Evolutionary conservation across 2,888 invertebrate genomes (phyloP).

Genomic region (Drosophila prostipennis): DNA sequence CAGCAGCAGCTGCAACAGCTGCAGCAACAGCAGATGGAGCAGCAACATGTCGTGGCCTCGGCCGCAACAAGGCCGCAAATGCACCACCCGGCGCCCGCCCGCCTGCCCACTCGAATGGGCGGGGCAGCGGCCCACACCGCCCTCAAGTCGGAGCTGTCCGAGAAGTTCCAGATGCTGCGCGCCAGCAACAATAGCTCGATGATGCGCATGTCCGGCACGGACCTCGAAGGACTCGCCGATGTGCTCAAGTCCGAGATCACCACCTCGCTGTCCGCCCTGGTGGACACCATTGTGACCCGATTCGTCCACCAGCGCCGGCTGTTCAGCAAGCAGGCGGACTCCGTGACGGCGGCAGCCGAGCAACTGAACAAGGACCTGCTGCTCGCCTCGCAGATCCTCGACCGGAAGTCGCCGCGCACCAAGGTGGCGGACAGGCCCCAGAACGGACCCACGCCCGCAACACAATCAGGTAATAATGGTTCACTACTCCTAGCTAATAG

Average conservation of each 20-base stretch:
- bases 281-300: constrained; percentile 94
- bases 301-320: constrained; percentile 92
- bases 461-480: constrained; percentile 84
- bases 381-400: constrained; percentile 92
- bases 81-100: constrained; percentile 77
- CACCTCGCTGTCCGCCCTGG: constrained; percentile 91
- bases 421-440: constrained; percentile 83
- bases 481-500: constrained; percentile 83
- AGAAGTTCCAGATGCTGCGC: constrained; percentile 91
- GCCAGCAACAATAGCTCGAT: constrained; percentile 88
- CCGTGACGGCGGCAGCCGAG: constrained; percentile 91
- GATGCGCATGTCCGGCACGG: constrained; percentile 89
- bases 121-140: constrained; percentile 81
- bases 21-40: constrained; percentile 85
- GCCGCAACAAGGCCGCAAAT: constrained; percentile 78
- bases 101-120: constrained; percentile 77
- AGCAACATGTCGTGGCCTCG: constrained; percentile 71
- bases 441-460: constrained; percentile 80
- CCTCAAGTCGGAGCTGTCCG: constrained; percentile 89
- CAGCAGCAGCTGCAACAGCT: constrained; percentile 84
- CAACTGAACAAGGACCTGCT: constrained; percentile 93
- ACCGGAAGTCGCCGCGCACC: constrained; percentile 91
- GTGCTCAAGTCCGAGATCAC: constrained; percentile 95
- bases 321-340: constrained; percentile 90
- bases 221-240: constrained; percentile 95